These are phyloP conservation scores for Varanus salvator DNA, from an alignment of 2,113 vertebrate species.

Conservation along the genomic window DNA sequence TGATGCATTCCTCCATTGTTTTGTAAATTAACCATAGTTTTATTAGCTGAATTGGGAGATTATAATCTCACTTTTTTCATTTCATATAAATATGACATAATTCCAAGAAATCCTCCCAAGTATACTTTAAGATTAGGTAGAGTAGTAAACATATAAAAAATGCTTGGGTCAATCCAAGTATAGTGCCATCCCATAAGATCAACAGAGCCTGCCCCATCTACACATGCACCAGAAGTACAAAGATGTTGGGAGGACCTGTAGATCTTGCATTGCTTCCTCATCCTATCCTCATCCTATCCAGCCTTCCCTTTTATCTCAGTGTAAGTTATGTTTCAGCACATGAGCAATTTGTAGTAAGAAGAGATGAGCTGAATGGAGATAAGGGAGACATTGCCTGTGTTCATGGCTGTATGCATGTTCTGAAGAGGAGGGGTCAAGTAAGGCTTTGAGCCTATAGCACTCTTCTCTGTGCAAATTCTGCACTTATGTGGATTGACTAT, in stretches of 20 bases:
- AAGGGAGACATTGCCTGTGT: too few relatives aligned
- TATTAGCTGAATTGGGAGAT: neutral
- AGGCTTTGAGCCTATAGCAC: neutral
- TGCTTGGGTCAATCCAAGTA: too few relatives aligned
- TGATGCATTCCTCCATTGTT: neutral
- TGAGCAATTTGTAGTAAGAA: neutral
- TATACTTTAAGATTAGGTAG: neutral
- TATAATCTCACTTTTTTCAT: neutral
- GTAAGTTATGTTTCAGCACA: neutral
- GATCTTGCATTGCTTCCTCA: neutral
- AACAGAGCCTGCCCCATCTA: too few relatives aligned
- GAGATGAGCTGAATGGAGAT: too few relatives aligned
- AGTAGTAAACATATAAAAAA: neutral
- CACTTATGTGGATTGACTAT: neutral
- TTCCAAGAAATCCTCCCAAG: neutral
- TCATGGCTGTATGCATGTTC: too few relatives aligned
- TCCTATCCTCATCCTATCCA: too few relatives aligned
- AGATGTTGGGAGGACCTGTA: neutral
- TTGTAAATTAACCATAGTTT: constrained; percentile 4
- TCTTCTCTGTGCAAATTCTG: neutral
- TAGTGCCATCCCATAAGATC: neutral
- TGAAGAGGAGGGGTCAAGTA: neutral
- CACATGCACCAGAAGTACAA: neutral
- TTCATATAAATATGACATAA: neutral
- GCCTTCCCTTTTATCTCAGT: neutral